Conservation (phyloP, 2,888 invertebrate species). For the Epiblema foenella region DNA sequence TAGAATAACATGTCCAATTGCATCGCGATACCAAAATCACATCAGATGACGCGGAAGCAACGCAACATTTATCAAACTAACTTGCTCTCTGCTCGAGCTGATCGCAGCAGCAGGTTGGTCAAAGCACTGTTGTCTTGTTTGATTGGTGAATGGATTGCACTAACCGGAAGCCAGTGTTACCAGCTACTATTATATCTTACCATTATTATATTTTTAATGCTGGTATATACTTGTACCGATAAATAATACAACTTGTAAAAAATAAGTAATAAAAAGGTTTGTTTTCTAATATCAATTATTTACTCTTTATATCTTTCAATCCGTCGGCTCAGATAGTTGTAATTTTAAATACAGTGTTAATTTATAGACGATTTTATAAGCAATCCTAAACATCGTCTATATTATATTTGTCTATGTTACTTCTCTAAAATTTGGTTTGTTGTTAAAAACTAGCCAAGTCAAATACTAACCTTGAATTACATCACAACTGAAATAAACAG, state of each 20-base stretch:
- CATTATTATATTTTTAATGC: slow-evolving; percentile 30
- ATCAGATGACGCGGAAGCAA: slow-evolving; percentile 76
- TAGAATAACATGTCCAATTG: slow-evolving; percentile 76
- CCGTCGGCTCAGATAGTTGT: neutral
- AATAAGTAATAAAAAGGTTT: no score
- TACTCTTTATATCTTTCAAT: neutral
- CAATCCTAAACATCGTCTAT: no score
- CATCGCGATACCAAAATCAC: slow-evolving; percentile 73
- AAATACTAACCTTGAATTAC: no score
- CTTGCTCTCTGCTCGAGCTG: slow-evolving; percentile 66
- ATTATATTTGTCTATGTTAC: no score
- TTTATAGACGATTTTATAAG: no score
- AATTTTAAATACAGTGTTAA: no score
- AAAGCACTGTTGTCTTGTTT: slow-evolving; percentile 82
- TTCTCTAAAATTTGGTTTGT: no score
- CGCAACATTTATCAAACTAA: slow-evolving; percentile 76
- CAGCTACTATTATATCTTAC: slow-evolving; percentile 48
- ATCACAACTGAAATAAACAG: no score
- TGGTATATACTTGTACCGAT: neutral
- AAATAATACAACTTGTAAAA: no score
- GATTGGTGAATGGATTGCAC: slow-evolving; percentile 79
- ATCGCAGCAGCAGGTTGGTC: slow-evolving; percentile 81
- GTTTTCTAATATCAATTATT: no score
- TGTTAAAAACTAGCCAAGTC: no score
- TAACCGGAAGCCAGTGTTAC: slow-evolving; percentile 70